phyloP scores from a whole-genome alignment of 2,888 invertebrate species.

The Trissolcus brochymenae region DNA sequence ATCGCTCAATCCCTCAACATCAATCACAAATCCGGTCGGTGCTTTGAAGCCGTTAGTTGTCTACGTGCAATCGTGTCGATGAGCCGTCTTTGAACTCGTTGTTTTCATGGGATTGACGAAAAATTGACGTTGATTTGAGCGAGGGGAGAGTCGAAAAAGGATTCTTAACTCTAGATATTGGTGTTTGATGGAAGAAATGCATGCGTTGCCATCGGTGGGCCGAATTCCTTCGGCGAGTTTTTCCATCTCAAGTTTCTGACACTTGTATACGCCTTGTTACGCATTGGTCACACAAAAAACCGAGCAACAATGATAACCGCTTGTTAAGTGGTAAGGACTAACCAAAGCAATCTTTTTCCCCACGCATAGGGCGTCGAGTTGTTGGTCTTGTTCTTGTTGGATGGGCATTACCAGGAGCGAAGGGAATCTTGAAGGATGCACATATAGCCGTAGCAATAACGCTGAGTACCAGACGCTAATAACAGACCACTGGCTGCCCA shows the following conservation, averaged over 20 bases:
- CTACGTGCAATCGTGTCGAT: conserved; percentile 39
- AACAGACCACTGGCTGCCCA: conserved; percentile 76
- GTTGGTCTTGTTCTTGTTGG: conserved; percentile 27
- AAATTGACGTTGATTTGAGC: too few species aligned
- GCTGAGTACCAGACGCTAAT: conserved; percentile 77
- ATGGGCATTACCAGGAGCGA: conserved; percentile 59
- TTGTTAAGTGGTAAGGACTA: conserved; percentile 9
- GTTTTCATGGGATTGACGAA: not conserved
- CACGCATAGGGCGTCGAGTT: conserved; percentile 20
- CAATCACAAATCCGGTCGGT: conserved; percentile 67
- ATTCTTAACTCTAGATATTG: conserved; percentile 10
- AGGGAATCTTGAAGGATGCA: conserved; percentile 63
- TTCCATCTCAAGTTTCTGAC: not conserved
- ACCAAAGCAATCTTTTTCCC: conserved; percentile 17
- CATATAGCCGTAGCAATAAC: conserved; percentile 75
- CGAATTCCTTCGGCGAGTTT: not conserved
- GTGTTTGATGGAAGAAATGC: conserved; percentile 15
- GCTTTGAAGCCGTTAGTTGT: conserved; percentile 47
- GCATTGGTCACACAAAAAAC: not conserved
- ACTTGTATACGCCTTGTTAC: too few species aligned
- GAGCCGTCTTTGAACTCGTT: conserved; percentile 40
- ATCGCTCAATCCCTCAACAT: conserved; percentile 72
- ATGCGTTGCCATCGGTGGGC: too few species aligned
- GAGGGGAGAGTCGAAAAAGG: too few species aligned
- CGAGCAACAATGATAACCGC: conserved; percentile 10